These are phyloP conservation scores for Idaea dimidiata DNA, from an alignment of 2,888 invertebrate genomes.

Conservation along the genomic window DNA sequence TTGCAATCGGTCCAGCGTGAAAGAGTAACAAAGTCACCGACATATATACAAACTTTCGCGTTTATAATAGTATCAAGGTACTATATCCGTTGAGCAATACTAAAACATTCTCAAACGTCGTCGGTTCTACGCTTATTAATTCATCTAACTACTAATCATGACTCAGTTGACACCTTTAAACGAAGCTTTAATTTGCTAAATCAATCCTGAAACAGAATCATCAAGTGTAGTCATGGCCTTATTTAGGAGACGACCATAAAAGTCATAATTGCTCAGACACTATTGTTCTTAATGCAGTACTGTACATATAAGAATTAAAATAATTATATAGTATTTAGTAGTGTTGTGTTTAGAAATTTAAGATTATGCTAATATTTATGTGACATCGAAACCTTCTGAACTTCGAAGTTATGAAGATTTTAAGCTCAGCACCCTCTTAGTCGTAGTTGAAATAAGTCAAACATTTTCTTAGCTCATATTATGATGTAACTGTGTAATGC, in stretches of 20 bases:
- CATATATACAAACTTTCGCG: no score
- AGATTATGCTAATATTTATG: not conserved
- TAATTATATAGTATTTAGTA: constrained; percentile 5
- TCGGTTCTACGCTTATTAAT: constrained; percentile 22
- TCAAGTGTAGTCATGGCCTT: constrained; percentile 47
- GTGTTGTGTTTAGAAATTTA: not conserved
- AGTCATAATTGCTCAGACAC: constrained; percentile 60
- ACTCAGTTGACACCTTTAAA: constrained; percentile 35
- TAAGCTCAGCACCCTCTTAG: no score
- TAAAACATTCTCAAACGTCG: not conserved
- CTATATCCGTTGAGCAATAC: no score
- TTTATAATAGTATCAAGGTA: no score
- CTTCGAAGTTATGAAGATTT: constrained; percentile 27
- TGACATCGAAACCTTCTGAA: constrained; percentile 27
- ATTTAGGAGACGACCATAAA: constrained; percentile 69
- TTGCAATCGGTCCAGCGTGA: no score
- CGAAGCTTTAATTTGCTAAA: constrained; percentile 38
- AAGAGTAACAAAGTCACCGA: no score
- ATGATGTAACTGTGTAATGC: no score
- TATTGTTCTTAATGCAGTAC: constrained; percentile 44
- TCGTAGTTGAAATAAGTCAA: no score
- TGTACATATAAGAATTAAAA: constrained; percentile 24
- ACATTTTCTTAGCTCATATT: no score
- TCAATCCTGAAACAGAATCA: constrained; percentile 40
- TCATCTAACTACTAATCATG: constrained; percentile 14